Percentiles rank a stretch among this genome's conserved stretches.
Conservation (phyloP, 2,797 vertebrate genomes). For the Scyliorhinus canicula region DNA sequence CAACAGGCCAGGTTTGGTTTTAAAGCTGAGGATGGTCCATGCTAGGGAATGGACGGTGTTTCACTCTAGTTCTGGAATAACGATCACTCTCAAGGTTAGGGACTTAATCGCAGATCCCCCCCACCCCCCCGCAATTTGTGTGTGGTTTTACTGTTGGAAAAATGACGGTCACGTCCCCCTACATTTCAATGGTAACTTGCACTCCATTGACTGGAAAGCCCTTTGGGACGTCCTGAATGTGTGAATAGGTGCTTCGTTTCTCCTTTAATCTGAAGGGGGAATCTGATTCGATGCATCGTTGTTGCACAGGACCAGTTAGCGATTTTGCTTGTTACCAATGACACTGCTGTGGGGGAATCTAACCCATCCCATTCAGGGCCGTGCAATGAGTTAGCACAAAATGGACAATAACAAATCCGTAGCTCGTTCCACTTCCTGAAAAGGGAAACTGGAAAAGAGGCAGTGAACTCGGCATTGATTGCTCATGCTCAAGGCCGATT, state of each 20-base stretch:
- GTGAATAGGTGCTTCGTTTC: not conserved
- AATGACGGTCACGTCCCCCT: not conserved
- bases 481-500: not conserved
- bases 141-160: not conserved
- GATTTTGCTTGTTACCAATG: not conserved
- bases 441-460: not conserved
- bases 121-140: too few relatives aligned
- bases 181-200: not conserved
- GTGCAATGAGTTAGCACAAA: not conserved
- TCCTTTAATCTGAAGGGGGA: not conserved
- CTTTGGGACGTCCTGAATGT: not conserved
- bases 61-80: not conserved
- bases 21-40: not conserved
- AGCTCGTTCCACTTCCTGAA: not conserved
- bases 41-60: not conserved
- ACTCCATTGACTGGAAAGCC: not conserved
- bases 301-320: not conserved
- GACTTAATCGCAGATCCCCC: not conserved
- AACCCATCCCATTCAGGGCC: not conserved
- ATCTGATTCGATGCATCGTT: not conserved
- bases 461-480: too few relatives aligned
- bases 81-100: not conserved
- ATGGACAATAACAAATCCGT: not conserved
- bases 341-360: not conserved
- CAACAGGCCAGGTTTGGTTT: too few relatives aligned